Evolutionary conservation across 2,888 invertebrate genomes (phyloP).

Genomic region (Epistrophe eligans): DNA sequence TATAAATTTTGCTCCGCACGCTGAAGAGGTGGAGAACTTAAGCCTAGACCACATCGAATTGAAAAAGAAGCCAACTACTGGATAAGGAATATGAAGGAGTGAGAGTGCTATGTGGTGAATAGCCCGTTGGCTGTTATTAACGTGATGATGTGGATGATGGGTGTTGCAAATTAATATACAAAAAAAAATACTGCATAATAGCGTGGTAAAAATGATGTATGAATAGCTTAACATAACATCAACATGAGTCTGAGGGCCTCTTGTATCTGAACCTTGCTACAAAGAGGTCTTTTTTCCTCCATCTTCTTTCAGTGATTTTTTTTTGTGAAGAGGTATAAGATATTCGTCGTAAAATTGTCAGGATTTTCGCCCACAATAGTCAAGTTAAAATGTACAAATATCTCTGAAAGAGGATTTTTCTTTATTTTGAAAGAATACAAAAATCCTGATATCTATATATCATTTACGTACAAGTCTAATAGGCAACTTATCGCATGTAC

Average conservation of each 20-base stretch:
- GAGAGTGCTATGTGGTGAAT: constrained; percentile 60
- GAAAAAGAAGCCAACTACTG: constrained; percentile 72
- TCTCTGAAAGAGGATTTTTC: too few species aligned
- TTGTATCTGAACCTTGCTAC: too few species aligned
- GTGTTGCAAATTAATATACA: constrained; percentile 68
- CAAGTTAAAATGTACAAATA: too few species aligned
- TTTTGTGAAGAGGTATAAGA: background rate
- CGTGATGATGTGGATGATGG: constrained; percentile 73
- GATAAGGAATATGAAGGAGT: constrained; percentile 62
- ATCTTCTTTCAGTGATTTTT: background rate
- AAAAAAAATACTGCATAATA: constrained; percentile 33
- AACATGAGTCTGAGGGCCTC: background rate
- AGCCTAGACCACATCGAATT: constrained; percentile 68
- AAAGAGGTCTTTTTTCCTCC: background rate
- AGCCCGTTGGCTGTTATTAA: constrained; percentile 70
- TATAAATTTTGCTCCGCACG: constrained; percentile 27
- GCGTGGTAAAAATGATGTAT: constrained; percentile 6
- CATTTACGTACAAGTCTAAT: too few species aligned
- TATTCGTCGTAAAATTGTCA: too few species aligned
- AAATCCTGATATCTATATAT: too few species aligned
- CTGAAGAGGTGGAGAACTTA: constrained; percentile 63
- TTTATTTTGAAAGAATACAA: too few species aligned
- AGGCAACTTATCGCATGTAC: too few species aligned
- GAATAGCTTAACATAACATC: constrained; percentile 25
- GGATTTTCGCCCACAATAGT: too few species aligned